Evolutionary conservation across 2,888 invertebrate species (phyloP), one percentile per base, ranked within the genome.

Genomic region (Tenthredo scrophulariae): DNA sequence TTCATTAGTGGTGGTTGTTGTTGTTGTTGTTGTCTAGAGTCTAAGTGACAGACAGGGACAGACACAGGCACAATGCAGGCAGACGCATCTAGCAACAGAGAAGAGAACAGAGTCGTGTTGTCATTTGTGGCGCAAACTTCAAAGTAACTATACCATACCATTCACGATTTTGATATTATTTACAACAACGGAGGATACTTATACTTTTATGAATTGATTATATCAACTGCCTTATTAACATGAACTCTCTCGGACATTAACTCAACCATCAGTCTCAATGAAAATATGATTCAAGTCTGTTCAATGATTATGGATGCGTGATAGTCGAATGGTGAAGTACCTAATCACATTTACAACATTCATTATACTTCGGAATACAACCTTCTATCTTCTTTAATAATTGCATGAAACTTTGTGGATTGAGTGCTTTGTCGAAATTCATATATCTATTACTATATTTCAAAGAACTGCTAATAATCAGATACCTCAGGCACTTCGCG

Each of bases 81-180:
- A 83, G 83, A 83, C 83, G 83, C 83, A 97, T 97, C 97, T 97
- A 97, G 97, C 97, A 97, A 97, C 97, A 97, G 97, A 97, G 97
- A 97, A 97, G 93, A 93, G 93, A 93, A 93, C 93, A 93, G 93
- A 92, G 93, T 91, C 93, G 93, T 93, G 93, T 93, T 93, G 93
- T 93, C 93, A 93, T 93, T 92, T 86, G 89, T 92, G 93, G 93
- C 93, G 88, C 93, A 92, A 83, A 83, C 46, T 83, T 70, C 33
- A 65, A 67, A 50, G 46, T 83, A 43, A 83, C 67, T 40, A 83
- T 83, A 83, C 67, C 70, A 74, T 74, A 74, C 72, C 72, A 83
- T 83, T 83, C 65, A 70, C 67, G 70, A 70, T 43, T 67, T 83
- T 83, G 15, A 80, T 80, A 80, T 58, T 9, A 80, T 80, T 80